Evolutionary conservation across 30 jellyfish, hydroid and myxozoan species (phyloP), one percentile per base, ranked within the genome.

Genomic region (Aurelia coerulea): DNA sequence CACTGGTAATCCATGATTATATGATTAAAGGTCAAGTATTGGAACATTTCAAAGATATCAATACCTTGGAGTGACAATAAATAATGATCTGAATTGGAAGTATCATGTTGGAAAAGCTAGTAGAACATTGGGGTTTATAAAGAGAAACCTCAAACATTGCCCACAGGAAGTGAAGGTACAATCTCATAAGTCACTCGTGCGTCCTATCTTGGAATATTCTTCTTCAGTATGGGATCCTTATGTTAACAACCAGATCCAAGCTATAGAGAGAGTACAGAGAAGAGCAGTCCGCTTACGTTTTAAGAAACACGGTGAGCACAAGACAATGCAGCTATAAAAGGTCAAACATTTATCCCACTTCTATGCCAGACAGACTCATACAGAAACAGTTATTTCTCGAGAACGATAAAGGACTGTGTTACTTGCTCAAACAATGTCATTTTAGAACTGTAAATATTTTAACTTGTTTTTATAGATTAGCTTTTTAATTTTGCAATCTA

Each of bases 141-240:
- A 77, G 88, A 77, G 75, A 74, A 74, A 74, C 85, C 85, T 74
- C 85, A 77, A 77, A 77, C 79, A 77, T 77, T 54, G 82, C 82
- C 62, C 82, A 58, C 62, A 52, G 84, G 71, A 79, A 65, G 18
- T 65, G 83, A 78, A 78, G 37, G 33, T 8, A 13, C 64, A n/a
- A n/a, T n/a, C n/a, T n/a, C n/a, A n/a, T n/a, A n/a, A n/a, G n/a
- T n/a, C n/a, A 46, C 8, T 19, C 51, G 66, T 62, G 50, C 70
- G 85, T 79, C 90, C 90, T 79, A 60, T 79, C 90, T 65, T 60
- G 90, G 82, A 79, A 79, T 79, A 79, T 79, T 79, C 17, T 79
- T 79, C 62, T 32, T 76, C 80, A 52, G 88, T 76, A 56, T 70
- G 66, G 81, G 81, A 70, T 70, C 81, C 81, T 70, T 70, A 37